These are phyloP conservation scores for Eupithecia vulgata DNA, from an alignment of 2,888 invertebrate species.

Conservation along the genomic window DNA sequence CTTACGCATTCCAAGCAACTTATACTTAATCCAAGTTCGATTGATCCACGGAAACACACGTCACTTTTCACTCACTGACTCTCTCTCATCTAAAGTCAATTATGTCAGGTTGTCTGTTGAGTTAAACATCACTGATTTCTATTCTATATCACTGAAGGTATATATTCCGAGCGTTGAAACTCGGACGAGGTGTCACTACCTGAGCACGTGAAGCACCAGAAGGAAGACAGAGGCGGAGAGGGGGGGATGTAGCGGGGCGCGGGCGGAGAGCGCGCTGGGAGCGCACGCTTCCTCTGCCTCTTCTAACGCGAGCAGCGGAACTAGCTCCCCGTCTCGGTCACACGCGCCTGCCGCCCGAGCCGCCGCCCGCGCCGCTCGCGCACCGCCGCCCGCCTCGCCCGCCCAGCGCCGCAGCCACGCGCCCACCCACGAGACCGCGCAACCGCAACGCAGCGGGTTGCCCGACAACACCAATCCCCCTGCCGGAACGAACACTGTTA, in stretches of 20 bases:
- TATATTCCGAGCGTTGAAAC: neutral
- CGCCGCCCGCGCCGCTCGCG: conserved; percentile 56
- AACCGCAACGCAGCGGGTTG: conserved; percentile 92
- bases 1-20: neutral
- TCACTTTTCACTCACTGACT: neutral
- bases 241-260: conserved; percentile 43
- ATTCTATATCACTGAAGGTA: neutral
- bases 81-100: too few relatives aligned
- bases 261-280: conserved; percentile 67
- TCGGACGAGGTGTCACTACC: conserved; percentile 24
- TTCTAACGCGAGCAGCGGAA: conserved; percentile 86
- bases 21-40: neutral
- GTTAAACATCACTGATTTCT: neutral
- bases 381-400: conserved; percentile 90
- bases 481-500: conserved; percentile 55
- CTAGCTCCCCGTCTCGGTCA: conserved; percentile 55
- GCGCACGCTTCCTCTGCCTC: conserved; percentile 91
- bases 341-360: conserved; percentile 55
- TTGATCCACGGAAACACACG: neutral
- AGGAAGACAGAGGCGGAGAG: conserved; percentile 38
- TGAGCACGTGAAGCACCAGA: conserved; percentile 42
- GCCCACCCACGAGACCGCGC: conserved; percentile 92
- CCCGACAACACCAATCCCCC: conserved; percentile 91
- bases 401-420: conserved; percentile 94
- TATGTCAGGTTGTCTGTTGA: neutral